Evolutionary conservation across 1,140 invertebrate genomes (phyloP), one percentile per base, ranked within the genome.

Genomic region (Ladona fulva): DNA sequence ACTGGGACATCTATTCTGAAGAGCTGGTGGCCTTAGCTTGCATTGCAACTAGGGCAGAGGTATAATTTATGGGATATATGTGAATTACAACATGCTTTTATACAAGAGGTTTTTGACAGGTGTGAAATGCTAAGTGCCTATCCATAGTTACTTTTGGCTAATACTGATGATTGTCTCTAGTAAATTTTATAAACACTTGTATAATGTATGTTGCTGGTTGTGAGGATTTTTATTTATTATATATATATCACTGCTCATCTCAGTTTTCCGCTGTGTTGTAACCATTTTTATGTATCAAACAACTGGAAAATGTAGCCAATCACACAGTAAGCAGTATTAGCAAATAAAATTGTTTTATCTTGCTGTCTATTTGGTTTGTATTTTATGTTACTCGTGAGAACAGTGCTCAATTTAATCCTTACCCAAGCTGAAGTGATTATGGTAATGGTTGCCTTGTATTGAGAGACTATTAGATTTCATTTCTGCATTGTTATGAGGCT

Each of bases 241-340:
- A 25, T 22, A 75, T 42, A 25, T 22, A 75, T 42, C 74, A 75
- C 25, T 75, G 74, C 74, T 75, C 24, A 25, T 75, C 74, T 75
- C 74, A 25, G 25, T 75, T 75, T 25, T 29, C 37, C 25, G 12
- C 74, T 19, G 24, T 19, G 24, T 42, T 25, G 74, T 75, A 75
- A 75, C 24, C 52, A 66, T 22, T 66, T 66, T 19, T 66, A 22
- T 66, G n/a, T 19, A 66, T 19, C n/a, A 66, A 66, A 66, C 52
- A 66, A 66, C 52, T 66, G 52, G 52, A 66, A 66, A 66, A 66
- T 66, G 52, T 66, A 66, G 14, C 52, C 52, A 66, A 66, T 66
- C 52, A 66, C 52, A 66, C 52, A 66, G 52, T 66, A 66, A 66
- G n/a, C 52, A 66, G 52, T 66, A 66, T 66, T 66, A 66, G 52